These are phyloP conservation scores for Eublepharis macularius DNA, from an alignment of 2,113 vertebrate genomes.

Conservation along the genomic window DNA sequence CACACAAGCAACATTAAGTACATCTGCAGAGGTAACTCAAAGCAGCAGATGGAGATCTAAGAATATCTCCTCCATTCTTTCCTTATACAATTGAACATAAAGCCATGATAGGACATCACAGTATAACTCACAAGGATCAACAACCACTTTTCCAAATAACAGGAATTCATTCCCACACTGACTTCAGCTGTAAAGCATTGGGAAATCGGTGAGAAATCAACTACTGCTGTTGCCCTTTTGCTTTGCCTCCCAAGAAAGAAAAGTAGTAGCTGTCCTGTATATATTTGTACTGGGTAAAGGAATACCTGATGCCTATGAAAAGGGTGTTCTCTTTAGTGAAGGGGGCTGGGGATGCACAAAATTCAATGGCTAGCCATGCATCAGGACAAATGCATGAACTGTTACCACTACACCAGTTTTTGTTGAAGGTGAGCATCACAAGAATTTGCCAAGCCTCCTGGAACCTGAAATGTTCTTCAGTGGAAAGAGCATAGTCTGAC, in stretches of 20 bases:
- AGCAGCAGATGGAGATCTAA: neutral
- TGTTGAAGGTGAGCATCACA: neutral
- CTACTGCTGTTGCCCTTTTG: neutral
- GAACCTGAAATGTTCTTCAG: neutral
- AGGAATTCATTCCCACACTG: neutral
- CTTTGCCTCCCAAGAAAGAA: neutral
- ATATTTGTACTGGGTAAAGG: neutral
- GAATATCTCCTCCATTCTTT: neutral
- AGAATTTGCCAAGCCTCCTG: neutral
- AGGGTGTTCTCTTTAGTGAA: neutral
- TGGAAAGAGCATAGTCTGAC: neutral
- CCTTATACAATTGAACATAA: neutral
- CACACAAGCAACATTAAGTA: neutral
- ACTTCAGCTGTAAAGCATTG: neutral
- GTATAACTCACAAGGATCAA: neutral
- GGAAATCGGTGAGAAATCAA: neutral
- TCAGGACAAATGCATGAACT: neutral
- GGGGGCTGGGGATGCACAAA: neutral
- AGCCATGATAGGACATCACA: neutral
- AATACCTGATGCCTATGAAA: neutral
- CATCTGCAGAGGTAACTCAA: neutral
- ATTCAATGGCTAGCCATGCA: neutral
- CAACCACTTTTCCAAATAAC: neutral
- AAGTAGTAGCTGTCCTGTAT: neutral
- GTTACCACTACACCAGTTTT: neutral